These are phyloP conservation scores for Lissonota sp. DNA, from an alignment of 2,888 invertebrate species.

Conservation along the genomic window DNA sequence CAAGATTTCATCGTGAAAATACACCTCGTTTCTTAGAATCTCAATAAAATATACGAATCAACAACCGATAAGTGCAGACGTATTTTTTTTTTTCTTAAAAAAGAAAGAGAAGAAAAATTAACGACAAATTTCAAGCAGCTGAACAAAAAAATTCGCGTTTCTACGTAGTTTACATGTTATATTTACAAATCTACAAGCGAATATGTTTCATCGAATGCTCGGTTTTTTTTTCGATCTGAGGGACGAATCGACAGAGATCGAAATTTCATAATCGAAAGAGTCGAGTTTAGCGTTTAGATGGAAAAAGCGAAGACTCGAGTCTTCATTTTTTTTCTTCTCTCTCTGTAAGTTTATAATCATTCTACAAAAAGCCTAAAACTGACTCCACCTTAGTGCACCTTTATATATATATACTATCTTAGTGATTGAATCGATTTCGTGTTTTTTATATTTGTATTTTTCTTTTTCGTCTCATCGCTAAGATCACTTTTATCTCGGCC, in stretches of 20 bases:
- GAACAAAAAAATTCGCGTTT: conserved; percentile 64
- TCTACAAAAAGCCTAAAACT: conserved; percentile 60
- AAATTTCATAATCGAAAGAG: conserved; percentile 12
- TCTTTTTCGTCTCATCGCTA: background rate
- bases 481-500: background rate
- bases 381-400: conserved; percentile 58
- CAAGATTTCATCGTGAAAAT: conserved; percentile 31
- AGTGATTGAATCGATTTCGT: conserved; percentile 64
- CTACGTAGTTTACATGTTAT: conserved; percentile 63
- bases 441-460: conserved; percentile 28
- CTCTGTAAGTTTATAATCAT: conserved; percentile 13
- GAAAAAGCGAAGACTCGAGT: conserved; percentile 14
- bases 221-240: conserved; percentile 14
- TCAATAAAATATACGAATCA: conserved; percentile 48
- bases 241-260: conserved; percentile 18
- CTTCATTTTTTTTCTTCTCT: background rate
- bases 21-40: conserved; percentile 26
- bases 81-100: conserved; percentile 10
- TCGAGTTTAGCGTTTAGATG: background rate
- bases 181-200: conserved; percentile 75
- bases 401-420: conserved; percentile 43
- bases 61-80: conserved; percentile 46
- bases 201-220: conserved; percentile 63
- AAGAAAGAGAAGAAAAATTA: too few species aligned
- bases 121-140: conserved; percentile 51